Evolutionary conservation across 1,140 invertebrate genomes (phyloP).

Genomic region (Nomia melanderi): DNA sequence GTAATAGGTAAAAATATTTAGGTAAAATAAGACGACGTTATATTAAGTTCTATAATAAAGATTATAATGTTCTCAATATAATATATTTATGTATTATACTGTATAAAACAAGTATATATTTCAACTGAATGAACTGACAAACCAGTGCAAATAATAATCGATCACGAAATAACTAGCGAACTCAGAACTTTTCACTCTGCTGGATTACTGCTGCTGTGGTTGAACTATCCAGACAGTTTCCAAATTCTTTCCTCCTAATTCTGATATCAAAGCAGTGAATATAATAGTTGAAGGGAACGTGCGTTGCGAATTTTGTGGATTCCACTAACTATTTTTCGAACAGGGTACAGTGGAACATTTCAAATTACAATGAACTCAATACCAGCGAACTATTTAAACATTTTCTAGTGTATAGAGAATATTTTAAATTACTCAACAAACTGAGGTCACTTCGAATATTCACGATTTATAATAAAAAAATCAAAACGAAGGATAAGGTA

Average conservation of each 20-base stretch:
- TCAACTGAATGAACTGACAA: neutral
- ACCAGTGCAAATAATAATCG: neutral
- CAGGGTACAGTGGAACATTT: neutral
- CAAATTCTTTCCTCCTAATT: conserved; percentile 15
- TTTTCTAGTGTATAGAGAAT: too few relatives aligned
- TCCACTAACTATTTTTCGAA: conserved; percentile 4
- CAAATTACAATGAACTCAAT: neutral
- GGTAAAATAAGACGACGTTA: too few relatives aligned
- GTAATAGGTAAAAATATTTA: too few relatives aligned
- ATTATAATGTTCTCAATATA: too few relatives aligned
- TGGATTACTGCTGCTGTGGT: neutral
- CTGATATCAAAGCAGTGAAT: neutral
- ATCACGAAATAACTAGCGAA: neutral
- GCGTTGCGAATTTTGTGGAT: neutral
- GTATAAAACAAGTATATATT: too few relatives aligned
- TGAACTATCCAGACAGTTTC: neutral
- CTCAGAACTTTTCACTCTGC: neutral
- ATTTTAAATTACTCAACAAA: too few relatives aligned
- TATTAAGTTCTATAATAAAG: too few relatives aligned
- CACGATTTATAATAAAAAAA: too few relatives aligned
- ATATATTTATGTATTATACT: too few relatives aligned
- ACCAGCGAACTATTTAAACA: neutral
- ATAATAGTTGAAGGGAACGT: neutral
- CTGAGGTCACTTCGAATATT: too few relatives aligned
- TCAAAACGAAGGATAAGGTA: too few relatives aligned